A percentile compares a stretch with the other conserved stretches of the same genome.
Conservation (phyloP, 2,888 invertebrate genomes). For the Ectropis crepuscularia region DNA sequence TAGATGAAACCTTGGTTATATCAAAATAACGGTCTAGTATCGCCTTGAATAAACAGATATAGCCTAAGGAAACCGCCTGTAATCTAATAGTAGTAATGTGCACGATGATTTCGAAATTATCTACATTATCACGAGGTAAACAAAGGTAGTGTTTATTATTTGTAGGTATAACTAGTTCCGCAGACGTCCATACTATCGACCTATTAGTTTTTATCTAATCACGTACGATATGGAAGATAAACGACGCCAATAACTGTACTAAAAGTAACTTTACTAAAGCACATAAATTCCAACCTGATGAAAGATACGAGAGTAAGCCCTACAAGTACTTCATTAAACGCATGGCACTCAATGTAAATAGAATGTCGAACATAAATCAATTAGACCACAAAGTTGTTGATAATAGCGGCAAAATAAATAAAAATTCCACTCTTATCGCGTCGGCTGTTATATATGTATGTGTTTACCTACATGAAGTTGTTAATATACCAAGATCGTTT, state of each 20-base stretch:
- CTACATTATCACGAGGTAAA: slow-evolving; percentile 18
- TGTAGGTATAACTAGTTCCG: slow-evolving; percentile 29
- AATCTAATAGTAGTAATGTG: slow-evolving; percentile 23
- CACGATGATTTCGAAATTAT: slow-evolving; percentile 22
- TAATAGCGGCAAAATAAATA: slow-evolving; percentile 11
- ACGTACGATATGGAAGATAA: slow-evolving; percentile 34
- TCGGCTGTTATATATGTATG: slow-evolving; percentile 1
- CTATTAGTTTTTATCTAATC: slow-evolving; percentile 50
- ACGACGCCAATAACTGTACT: slow-evolving; percentile 14
- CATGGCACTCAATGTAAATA: slow-evolving; percentile 7
- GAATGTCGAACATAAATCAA: slow-evolving; percentile 18
- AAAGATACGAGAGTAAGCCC: slow-evolving; percentile 7
- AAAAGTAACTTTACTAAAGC: slow-evolving; percentile 4
- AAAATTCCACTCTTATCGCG: slow-evolving; percentile 20
- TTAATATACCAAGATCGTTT: slow-evolving; percentile 9
- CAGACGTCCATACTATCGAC: slow-evolving; percentile 30
- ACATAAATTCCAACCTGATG: slow-evolving; percentile 6
- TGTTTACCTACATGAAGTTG: slow-evolving; percentile 31
- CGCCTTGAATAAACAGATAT: slow-evolving; percentile 19
- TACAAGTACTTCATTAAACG: slow-evolving; percentile 1
- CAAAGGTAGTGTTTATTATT: slow-evolving; percentile 40
- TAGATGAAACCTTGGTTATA: slow-evolving; percentile 34
- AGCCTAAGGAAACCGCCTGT: slow-evolving; percentile 21
- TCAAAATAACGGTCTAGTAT: slow-evolving; percentile 40
- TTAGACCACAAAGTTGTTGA: slow-evolving; percentile 14